Evolutionary conservation across 2,888 invertebrate species (phyloP).

Genomic region (Euclidia mi): DNA sequence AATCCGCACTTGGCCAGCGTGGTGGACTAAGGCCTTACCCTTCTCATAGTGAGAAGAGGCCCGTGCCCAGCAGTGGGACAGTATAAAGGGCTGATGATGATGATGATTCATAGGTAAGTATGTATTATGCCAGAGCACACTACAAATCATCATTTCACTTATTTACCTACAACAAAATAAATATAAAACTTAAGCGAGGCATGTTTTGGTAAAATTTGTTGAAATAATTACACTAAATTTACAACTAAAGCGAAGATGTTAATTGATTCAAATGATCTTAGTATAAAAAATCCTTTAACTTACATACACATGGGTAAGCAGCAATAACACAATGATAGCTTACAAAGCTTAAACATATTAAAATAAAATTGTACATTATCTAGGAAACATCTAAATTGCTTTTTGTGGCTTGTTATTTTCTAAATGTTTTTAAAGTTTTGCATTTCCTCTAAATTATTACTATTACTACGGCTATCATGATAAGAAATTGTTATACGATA

Average conservation of each 20-base stretch:
- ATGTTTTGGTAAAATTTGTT: constrained; percentile 88
- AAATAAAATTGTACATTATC: constrained; percentile 74
- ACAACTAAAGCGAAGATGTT: constrained; percentile 63
- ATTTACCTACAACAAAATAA: constrained; percentile 80
- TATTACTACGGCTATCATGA: constrained; percentile 55
- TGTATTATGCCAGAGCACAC: constrained; percentile 86
- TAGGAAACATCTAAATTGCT: constrained; percentile 77
- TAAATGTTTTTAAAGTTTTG: constrained; percentile 57
- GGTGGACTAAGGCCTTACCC: no score
- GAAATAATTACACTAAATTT: constrained; percentile 78
- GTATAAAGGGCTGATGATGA: no score
- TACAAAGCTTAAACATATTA: constrained; percentile 52
- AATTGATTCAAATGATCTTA: constrained; percentile 36
- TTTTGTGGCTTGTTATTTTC: constrained; percentile 65
- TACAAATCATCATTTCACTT: constrained; percentile 75
- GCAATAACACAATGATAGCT: constrained; percentile 46
- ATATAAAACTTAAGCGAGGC: constrained; percentile 88
- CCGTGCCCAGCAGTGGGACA: no score
- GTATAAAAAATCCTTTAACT: constrained; percentile 25
- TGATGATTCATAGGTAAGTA: constrained; percentile 66
- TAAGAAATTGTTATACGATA: constrained; percentile 57
- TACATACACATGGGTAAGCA: constrained; percentile 38
- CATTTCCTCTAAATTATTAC: constrained; percentile 61
- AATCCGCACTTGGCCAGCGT: no score
- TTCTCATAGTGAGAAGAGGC: no score